Conservation (phyloP, 2,797 vertebrate genomes). For the Sebastes nivosus region DNA sequence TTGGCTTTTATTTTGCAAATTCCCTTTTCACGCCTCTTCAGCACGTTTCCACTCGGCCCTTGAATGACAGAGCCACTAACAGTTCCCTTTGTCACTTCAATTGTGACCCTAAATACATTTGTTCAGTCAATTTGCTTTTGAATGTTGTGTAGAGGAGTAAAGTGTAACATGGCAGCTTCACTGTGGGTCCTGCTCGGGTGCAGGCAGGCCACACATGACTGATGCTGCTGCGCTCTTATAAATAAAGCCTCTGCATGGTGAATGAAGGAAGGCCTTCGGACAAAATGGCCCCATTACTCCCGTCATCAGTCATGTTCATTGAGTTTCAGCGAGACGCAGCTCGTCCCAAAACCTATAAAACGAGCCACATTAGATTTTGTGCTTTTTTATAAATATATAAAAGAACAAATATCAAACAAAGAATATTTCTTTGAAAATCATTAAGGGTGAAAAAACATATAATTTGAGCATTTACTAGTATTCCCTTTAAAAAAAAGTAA, state of each 20-base stretch:
- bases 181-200: slow-evolving; percentile 14
- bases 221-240: slow-evolving; percentile 17
- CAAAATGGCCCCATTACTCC: slow-evolving; percentile 56
- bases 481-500: neutral
- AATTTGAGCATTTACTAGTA: neutral
- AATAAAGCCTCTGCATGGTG: neutral
- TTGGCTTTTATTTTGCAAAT: slow-evolving; percentile 68
- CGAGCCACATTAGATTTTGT: neutral
- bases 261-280: slow-evolving; percentile 34
- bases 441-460: neutral
- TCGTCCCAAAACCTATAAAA: no score
- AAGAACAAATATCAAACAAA: neutral
- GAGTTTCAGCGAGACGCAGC: neutral
- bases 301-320: neutral
- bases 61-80: slow-evolving; percentile 58
- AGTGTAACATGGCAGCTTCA: slow-evolving; percentile 19
- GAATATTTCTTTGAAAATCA: neutral
- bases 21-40: slow-evolving; percentile 47
- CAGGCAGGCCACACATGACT: slow-evolving; percentile 54
- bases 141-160: slow-evolving; percentile 50
- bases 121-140: slow-evolving; percentile 54
- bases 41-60: slow-evolving; percentile 24
- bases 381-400: neutral
- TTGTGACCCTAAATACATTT: slow-evolving; percentile 54
- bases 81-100: slow-evolving; percentile 56